phyloP scores from a whole-genome alignment of 2,888 invertebrate species.

The Agriopis aurantiaria region DNA sequence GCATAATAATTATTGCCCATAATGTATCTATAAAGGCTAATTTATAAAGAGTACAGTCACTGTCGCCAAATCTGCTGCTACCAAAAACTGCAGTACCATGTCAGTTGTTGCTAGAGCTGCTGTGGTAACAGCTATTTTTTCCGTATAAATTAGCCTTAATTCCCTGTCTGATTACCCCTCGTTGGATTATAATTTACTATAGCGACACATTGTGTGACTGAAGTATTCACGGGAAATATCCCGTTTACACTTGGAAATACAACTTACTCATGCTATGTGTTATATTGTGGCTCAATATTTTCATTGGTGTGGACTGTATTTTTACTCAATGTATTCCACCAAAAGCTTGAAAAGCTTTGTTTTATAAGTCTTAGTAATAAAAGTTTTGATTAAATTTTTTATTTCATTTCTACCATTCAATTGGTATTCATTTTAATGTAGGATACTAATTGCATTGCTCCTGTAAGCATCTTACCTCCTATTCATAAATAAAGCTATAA shows the following conservation, averaged over 20 bases:
- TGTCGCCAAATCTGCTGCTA: too few species aligned
- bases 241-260: background rate
- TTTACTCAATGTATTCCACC: slow-evolving; percentile 24
- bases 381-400: slow-evolving; percentile 27
- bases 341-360: slow-evolving; percentile 33
- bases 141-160: too few species aligned
- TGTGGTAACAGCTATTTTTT: too few species aligned
- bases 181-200: background rate
- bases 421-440: slow-evolving; percentile 13
- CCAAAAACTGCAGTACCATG: too few species aligned
- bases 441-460: background rate
- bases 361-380: slow-evolving; percentile 32
- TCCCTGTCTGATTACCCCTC: background rate
- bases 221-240: background rate
- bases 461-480: background rate
- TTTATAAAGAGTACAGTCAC: too few species aligned
- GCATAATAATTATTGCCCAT: background rate
- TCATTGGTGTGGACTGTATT: slow-evolving; percentile 17
- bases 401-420: slow-evolving; percentile 27
- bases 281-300: slow-evolving; percentile 12
- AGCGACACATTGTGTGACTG: background rate
- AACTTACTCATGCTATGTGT: background rate
- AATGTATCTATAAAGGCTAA: too few species aligned
- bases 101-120: too few species aligned
- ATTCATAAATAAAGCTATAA: background rate